Evolutionary conservation across 2,113 vertebrate genomes (phyloP), one percentile per base, ranked within the genome.

Genomic region (Marcusenius ussheri): DNA sequence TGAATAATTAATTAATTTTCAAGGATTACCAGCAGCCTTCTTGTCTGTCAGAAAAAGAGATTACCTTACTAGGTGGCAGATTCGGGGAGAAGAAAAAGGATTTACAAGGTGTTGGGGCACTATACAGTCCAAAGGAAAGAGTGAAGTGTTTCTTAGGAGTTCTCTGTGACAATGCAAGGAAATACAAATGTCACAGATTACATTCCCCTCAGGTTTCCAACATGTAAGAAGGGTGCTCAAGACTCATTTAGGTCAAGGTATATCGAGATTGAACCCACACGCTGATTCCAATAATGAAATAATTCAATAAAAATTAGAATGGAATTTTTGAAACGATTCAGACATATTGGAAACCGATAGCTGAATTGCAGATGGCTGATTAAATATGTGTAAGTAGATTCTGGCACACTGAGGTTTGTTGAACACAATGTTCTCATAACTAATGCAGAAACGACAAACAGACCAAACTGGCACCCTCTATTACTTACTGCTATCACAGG

Each of bases 381-480:
- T 90, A 90, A 92, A 88, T 93, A 91, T 89, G 92, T 90, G 89
- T 91, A 90, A 91, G 90, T 90, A 87, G 83, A 89, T 91, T 91
- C 90, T 93, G 93, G 91, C 92, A 90, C 88, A 17, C n/a, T 19
- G 87, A 15, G 90, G 88, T 90, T 92, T 92, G 91, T 91, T 62
- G 90, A 91, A 91, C 91, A 91, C 39, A 46, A 92, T 92, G 90
- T 92, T 92, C 91, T 91, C 85, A 91, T 92, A 92, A 92, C 91
- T 92, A 93, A 93, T 93, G 91, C 88, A 90, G 90, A 42, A 91
- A 91, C 90, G 90, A 90, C 89, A 92, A 92, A 93, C 91, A 31
- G 62, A 88, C 91, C 83, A 88, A 90, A 90, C 90, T 91, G 91
- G 91, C 91, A 90, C 74, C 56, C 77, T 89, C 89, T 89, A 89